phyloP scores from a whole-genome alignment of 2,888 invertebrate genomes.

The Hipparchia semele region DNA sequence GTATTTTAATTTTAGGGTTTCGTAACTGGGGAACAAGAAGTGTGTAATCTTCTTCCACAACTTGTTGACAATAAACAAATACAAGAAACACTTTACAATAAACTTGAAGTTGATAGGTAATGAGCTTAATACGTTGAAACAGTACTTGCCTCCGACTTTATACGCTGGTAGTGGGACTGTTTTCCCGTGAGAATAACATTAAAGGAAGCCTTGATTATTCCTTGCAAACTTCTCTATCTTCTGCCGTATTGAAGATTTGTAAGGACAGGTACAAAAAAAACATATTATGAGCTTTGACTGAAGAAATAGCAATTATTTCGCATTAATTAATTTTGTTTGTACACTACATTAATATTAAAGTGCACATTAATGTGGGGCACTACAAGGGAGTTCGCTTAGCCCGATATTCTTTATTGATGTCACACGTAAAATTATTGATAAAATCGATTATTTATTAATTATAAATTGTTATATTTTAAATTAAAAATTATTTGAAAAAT shows the following conservation, averaged over 20 bases:
- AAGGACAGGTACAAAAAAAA: too few species aligned
- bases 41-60: conserved; percentile 78
- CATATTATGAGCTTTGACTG: too few species aligned
- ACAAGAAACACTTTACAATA: conserved; percentile 62
- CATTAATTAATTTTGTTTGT: too few species aligned
- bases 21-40: conserved; percentile 84
- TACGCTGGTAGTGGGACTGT: neutral
- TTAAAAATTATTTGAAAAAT: neutral
- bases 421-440: neutral
- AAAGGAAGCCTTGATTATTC: neutral
- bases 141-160: neutral
- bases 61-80: conserved; percentile 71
- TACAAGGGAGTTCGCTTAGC: neutral
- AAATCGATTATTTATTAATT: neutral
- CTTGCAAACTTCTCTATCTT: neutral
- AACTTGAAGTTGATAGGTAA: conserved; percentile 69
- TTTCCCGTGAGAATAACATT: neutral
- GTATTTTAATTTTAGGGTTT: conserved; percentile 67
- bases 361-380: neutral
- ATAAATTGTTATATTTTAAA: neutral
- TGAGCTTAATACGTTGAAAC: conserved; percentile 4
- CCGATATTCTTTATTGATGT: neutral
- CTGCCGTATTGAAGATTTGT: too few species aligned
- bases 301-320: neutral
- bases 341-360: neutral